Percentiles rank a stretch among this genome's conserved stretches.
phyloP scores from a whole-genome alignment of 2,113 vertebrate genomes.

The human (Homo sapiens) region GRCh38 chr6:91307001-91307500 shows the following conservation, averaged over 20 bases:
- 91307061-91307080: not conserved
- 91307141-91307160: not conserved
- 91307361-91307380: not conserved
- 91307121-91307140: not conserved
- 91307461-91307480: too few relatives aligned
- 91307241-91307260: not conserved
- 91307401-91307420: too few relatives aligned
- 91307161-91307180: not conserved
- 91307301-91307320: not conserved
- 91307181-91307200: constrained; percentile 2
- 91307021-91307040: not conserved
- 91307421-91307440: too few relatives aligned
- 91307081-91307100: not conserved
- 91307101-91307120: not conserved
- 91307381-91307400: too few relatives aligned
- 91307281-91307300: not conserved
- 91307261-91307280: not conserved
- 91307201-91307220: not conserved
- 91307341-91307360: not conserved
- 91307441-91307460: too few relatives aligned
- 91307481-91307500: too few relatives aligned
- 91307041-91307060: not conserved
- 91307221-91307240: not conserved
- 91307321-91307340: not conserved
- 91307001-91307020: constrained; percentile 27